phyloP scores from a whole-genome alignment of 2,888 invertebrate genomes.

The Dusona sp. region DNA sequence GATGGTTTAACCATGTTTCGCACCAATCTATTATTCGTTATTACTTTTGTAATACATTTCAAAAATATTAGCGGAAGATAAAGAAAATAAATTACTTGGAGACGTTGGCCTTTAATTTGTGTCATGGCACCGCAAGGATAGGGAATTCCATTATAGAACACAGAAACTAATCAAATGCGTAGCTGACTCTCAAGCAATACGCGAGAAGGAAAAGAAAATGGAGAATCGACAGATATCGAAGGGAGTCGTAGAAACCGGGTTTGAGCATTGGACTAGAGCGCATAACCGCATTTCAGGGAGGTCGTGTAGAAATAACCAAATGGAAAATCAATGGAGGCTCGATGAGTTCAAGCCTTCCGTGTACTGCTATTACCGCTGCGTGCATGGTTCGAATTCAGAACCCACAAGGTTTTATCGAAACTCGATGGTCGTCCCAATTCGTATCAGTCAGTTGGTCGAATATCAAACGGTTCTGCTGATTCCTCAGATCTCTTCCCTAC shows the following conservation, averaged over 20 bases:
- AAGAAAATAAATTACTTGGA: constrained; percentile 28
- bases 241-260: constrained; percentile 27
- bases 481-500: constrained; percentile 15
- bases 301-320: constrained; percentile 67
- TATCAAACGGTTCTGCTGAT: constrained; percentile 56
- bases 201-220: constrained; percentile 64
- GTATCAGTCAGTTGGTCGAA: constrained; percentile 67
- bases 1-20: too few species aligned
- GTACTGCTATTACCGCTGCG: constrained; percentile 45
- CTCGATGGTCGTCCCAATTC: constrained; percentile 62
- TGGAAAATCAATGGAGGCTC: constrained; percentile 67
- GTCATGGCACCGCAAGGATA: not conserved
- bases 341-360: constrained; percentile 37
- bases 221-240: constrained; percentile 45
- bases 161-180: constrained; percentile 78
- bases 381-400: constrained; percentile 58
- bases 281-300: constrained; percentile 65
- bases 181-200: constrained; percentile 67
- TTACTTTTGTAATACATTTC: not conserved
- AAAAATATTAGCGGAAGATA: not conserved
- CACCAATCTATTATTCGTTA: too few species aligned
- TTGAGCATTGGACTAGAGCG: constrained; percentile 47
- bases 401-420: constrained; percentile 67
- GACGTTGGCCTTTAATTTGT: constrained; percentile 34
- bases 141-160: constrained; percentile 63